Percentiles rank a stretch among this genome's conserved stretches.
Evolutionary conservation across 2,113 vertebrate species (phyloP).

Genomic region (Kryptolebias marmoratus): DNA sequence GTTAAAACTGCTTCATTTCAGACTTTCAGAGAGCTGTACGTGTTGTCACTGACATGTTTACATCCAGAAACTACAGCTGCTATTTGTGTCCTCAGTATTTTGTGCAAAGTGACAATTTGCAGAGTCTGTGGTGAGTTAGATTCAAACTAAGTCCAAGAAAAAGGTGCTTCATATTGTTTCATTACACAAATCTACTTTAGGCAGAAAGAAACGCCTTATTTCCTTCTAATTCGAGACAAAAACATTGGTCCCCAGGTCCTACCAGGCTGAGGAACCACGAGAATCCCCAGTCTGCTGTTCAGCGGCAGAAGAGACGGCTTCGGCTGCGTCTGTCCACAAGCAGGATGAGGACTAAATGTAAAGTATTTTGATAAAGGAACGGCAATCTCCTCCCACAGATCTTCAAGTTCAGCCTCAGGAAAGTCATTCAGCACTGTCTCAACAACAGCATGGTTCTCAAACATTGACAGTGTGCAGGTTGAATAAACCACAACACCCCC

Average conservation of each 20-base stretch:
- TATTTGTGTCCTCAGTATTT: neutral
- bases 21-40: neutral
- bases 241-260: slow-evolving; percentile 96
- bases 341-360: slow-evolving; percentile 70
- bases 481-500: slow-evolving; percentile 93
- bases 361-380: slow-evolving; percentile 83
- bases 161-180: slow-evolving; percentile 3
- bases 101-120: neutral
- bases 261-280: slow-evolving; percentile 87
- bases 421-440: slow-evolving; percentile 79
- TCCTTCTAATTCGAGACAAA: slow-evolving; percentile 86
- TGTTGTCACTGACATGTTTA: slow-evolving; percentile 4
- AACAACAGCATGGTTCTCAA: slow-evolving; percentile 90
- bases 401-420: slow-evolving; percentile 79
- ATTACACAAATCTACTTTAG: neutral
- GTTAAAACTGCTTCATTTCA: slow-evolving; percentile 1
- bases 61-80: neutral
- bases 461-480: slow-evolving; percentile 91
- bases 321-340: slow-evolving; percentile 14
- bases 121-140: neutral
- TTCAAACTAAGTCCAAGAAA: neutral
- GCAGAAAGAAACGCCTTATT: slow-evolving; percentile 27
- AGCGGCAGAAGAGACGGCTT: slow-evolving; percentile 12
- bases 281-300: slow-evolving; percentile 77
- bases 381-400: slow-evolving; percentile 82